phyloP scores from a whole-genome alignment of 92 coral and sea anemone genomes.

The Ricordea florida region DNA sequence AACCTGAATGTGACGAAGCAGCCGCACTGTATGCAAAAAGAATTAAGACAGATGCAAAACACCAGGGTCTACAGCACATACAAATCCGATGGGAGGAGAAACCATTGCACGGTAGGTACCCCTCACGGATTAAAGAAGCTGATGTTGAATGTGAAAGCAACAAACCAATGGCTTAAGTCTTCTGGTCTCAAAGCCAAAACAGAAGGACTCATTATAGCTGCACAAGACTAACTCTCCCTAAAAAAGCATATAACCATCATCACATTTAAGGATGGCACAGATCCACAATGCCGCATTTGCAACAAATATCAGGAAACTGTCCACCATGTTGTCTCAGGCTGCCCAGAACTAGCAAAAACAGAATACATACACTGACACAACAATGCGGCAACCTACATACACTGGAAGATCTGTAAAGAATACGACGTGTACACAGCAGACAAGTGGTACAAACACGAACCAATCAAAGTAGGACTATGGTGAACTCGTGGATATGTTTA shows the following conservation, averaged over 20 bases:
- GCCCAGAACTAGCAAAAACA: slow-evolving; percentile 1
- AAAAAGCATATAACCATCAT: neutral
- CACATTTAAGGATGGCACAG: slow-evolving; percentile 6
- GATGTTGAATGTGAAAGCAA: neutral
- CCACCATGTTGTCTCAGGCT: neutral
- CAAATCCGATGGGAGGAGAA: neutral
- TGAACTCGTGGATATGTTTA: too few species aligned
- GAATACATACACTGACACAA: neutral
- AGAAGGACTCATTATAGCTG: slow-evolving; percentile 12
- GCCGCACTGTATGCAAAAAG: neutral
- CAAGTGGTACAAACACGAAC: neutral
- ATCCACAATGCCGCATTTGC: neutral
- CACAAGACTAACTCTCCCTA: neutral
- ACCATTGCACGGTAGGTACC: slow-evolving; percentile 2
- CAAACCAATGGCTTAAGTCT: neutral
- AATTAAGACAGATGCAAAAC: neutral
- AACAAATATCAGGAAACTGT: neutral
- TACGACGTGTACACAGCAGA: neutral
- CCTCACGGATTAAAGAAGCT: neutral
- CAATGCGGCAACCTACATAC: neutral
- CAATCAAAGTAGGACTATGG: too few species aligned
- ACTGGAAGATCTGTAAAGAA: neutral
- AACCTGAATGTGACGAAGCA: neutral
- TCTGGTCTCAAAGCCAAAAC: slow-evolving; percentile 1
- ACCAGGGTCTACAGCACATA: neutral